Evolutionary conservation across 2,113 vertebrate genomes (phyloP), one percentile per base, ranked within the genome.

Genomic region (Cynocephalus volans): DNA sequence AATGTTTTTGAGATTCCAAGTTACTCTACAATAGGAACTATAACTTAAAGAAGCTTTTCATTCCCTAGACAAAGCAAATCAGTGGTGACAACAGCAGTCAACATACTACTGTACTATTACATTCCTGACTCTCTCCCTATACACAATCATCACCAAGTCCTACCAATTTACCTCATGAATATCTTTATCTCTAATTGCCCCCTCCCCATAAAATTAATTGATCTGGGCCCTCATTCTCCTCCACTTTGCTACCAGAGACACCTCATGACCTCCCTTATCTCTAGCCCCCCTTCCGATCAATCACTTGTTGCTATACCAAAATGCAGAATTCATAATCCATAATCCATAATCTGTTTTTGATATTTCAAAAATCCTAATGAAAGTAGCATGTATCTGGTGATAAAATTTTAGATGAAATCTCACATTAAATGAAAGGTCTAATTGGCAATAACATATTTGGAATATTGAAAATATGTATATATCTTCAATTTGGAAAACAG

Each of bases 1-100:
- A 90, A 48, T 56, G 36, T 93, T 93, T 96, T 72, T 76, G 56
- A 89, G 36, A 96, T 36, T 70, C 36, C 58, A 84, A 54, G 12
- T 56, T 72, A 58, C 58, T 75, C 70, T 36, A 69, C 21, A 92
- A 80, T 5, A 79, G 26, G 12, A 92, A 33, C 14, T 79, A 0
- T 52, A 83, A 26, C 62, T 93, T 54, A 62, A n/a, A 81, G 9
- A 88, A 88, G 77, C 52, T 83, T 91, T 92, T 89, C 41, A 19
- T 41, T 83, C 33, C 28, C 13, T 33, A 82, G 19, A 82, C 60
- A 83, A 60, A 72, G 54, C 24, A 50, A 70, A 24, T 77, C 12
- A 95, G 84, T 84, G n/a, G 52, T 80, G 21, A 76, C 17, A 85
- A 81, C 2, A 83, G 28, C 15, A 65, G 26, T 85, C 28, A 72